phyloP scores from a whole-genome alignment of 2,888 invertebrate species.

The Lysandra bellargus region DNA sequence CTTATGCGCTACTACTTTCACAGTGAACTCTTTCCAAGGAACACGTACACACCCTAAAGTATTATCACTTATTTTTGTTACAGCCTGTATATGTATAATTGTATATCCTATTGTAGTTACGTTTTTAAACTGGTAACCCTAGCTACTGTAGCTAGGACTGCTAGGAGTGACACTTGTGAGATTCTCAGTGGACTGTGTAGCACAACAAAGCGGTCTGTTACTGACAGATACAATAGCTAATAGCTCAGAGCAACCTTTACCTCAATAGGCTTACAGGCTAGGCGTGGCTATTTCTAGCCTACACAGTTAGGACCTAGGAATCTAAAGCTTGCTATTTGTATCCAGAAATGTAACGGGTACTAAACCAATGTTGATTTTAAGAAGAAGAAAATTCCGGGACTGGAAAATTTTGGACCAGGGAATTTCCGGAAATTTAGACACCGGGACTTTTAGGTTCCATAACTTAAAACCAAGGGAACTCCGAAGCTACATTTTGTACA shows the following conservation, averaged over 20 bases:
- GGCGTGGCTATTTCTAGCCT: background rate
- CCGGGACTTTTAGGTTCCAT: background rate
- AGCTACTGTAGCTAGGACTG: background rate
- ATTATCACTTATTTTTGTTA: too few relatives aligned
- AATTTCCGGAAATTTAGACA: background rate
- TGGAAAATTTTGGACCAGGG: background rate
- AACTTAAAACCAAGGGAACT: background rate
- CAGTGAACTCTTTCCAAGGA: too few relatives aligned
- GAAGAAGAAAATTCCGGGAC: background rate
- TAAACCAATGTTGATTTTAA: background rate
- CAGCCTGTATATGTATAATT: too few relatives aligned
- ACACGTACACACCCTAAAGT: too few relatives aligned
- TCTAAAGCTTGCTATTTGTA: background rate
- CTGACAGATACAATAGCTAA: slow-evolving; percentile 2
- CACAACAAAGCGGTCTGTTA: background rate
- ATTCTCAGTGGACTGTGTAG: background rate
- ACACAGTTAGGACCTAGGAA: background rate
- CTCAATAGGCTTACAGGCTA: background rate
- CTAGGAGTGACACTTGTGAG: background rate
- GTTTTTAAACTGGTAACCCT: background rate
- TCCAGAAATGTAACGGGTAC: background rate
- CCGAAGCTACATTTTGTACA: too few relatives aligned
- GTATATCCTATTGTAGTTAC: too few relatives aligned
- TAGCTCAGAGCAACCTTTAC: background rate
- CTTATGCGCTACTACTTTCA: too few relatives aligned